These are phyloP conservation scores for Acropternis orthonyx DNA, from an alignment of 2,797 vertebrate genomes.

Conservation along the genomic window DNA sequence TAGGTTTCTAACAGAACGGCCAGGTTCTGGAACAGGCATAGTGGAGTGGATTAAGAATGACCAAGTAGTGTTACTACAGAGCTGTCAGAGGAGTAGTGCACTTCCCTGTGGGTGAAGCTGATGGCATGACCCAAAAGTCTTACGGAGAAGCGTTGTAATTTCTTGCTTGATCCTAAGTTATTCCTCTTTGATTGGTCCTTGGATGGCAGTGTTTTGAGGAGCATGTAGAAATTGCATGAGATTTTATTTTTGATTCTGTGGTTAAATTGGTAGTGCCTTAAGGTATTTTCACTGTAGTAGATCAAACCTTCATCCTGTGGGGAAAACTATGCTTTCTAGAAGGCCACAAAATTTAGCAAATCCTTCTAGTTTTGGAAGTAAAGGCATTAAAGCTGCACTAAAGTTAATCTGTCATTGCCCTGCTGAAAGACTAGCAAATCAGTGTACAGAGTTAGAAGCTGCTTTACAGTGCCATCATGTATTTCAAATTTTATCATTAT, in stretches of 20 bases:
- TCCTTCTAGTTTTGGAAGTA: not conserved
- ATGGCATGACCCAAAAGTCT: not conserved
- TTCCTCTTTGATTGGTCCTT: not conserved
- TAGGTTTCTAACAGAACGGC: not conserved
- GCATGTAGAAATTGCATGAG: not conserved
- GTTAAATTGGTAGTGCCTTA: not conserved
- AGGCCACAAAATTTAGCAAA: not conserved
- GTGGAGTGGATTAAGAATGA: not conserved
- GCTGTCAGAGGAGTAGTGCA: not conserved
- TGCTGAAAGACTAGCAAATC: not conserved
- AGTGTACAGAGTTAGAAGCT: not conserved
- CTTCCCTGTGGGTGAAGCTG: not conserved
- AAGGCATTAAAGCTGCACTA: not conserved
- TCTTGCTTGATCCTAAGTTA: not conserved
- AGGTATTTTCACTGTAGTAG: not conserved
- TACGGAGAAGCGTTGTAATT: not conserved
- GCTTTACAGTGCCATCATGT: not conserved
- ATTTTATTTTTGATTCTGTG: not conserved
- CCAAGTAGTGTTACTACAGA: not conserved
- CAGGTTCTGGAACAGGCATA: not conserved
- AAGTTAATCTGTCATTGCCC: not conserved
- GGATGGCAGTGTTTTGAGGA: not conserved
- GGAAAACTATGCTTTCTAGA: not conserved
- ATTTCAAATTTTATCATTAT: not conserved
- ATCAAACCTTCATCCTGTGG: not conserved